A percentile compares a stretch with the other conserved stretches of the same genome.
Evolutionary conservation across 1,140 invertebrate species (phyloP).

Genomic region (Drosophila murphyi): DNA sequence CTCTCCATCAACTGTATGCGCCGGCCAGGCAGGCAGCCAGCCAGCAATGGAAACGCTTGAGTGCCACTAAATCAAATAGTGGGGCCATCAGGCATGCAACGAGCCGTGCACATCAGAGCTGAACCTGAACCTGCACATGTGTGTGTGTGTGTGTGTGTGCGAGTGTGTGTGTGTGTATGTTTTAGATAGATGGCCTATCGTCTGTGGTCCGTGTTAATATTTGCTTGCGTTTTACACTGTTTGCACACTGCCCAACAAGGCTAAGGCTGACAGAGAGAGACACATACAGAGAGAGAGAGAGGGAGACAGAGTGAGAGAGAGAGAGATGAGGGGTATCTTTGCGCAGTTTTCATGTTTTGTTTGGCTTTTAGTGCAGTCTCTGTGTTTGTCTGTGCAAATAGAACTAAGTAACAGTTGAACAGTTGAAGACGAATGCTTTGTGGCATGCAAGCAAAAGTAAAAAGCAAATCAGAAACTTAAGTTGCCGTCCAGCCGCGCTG

Average conservation of each 20-base stretch:
- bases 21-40: neutral
- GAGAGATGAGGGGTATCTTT: slow-evolving; percentile 49
- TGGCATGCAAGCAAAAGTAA: slow-evolving; percentile 11
- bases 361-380: slow-evolving; percentile 76
- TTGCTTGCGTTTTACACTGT: slow-evolving; percentile 78
- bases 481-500: slow-evolving; percentile 17
- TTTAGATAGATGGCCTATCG: slow-evolving; percentile 65
- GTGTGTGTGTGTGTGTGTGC: slow-evolving; percentile 22
- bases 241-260: slow-evolving; percentile 59
- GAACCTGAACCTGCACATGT: slow-evolving; percentile 32
- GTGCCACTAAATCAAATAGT: slow-evolving; percentile 74
- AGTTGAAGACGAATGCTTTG: slow-evolving; percentile 28
- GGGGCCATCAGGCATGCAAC: slow-evolving; percentile 72
- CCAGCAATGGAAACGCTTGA: slow-evolving; percentile 50
- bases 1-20: neutral
- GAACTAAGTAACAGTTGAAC: slow-evolving; percentile 9
- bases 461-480: slow-evolving; percentile 13
- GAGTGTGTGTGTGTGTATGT: slow-evolving; percentile 29
- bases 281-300: slow-evolving; percentile 12
- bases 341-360: slow-evolving; percentile 71
- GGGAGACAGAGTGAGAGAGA: neutral
- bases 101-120: slow-evolving; percentile 47
- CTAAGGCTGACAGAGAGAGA: slow-evolving; percentile 3
- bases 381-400: slow-evolving; percentile 23
- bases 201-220: slow-evolving; percentile 72